Base-by-base conservation (phyloP, 2,888 invertebrate species). In the Harpagoxenus sublaevis region DNA sequence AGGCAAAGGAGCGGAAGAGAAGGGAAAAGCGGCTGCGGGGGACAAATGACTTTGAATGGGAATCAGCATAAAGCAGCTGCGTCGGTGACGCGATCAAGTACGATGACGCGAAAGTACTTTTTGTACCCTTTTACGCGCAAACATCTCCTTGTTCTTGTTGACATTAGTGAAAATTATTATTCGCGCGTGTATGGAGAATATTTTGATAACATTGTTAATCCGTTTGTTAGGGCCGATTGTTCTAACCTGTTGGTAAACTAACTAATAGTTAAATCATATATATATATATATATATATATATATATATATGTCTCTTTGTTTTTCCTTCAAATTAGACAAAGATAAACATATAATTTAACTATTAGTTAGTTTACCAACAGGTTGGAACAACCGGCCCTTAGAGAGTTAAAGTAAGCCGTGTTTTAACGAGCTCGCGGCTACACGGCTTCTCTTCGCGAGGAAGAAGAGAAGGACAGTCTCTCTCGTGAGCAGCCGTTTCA, bases 31-130 rank as follows among this genome's bases (percentile, higher is more conserved):
- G n/a, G 51, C 48, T 23, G 28, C 42, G 39, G 18, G 39, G 53
- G 45, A 57, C 35, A 70, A 79, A 79, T 79, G 48, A 57, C 35
- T 79, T 18, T 45, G 23, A 79, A 71, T 48, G 10, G 12, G 66
- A 31, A 65, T 51, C 15, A 57, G 68, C n/a, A 57, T 55, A 55
- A 66, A 66, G 28, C 28, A 28, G 18, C 23, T 57, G 70, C 23
- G 35, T 51, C 48, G 51, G 6, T 35, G 35, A 35, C 35, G 35
- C 35, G 5, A 35, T n/a, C n/a, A n/a, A 31, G 66, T 35, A 57
- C n/a, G 60, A 70, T 60, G 45, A 79, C 51, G 75, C 42, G 57
- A 39, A 55, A 31, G 28, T 45, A 5, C 45, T 70, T 18, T 71
- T 45, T 12, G 18, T 45, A 57, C 9, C 42, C n/a, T n/a, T 23